Percentiles rank a stretch among this genome's conserved stretches.
Evolutionary conservation across 2,888 invertebrate genomes (phyloP).

Genomic region (Tanytarsus gracilentus): DNA sequence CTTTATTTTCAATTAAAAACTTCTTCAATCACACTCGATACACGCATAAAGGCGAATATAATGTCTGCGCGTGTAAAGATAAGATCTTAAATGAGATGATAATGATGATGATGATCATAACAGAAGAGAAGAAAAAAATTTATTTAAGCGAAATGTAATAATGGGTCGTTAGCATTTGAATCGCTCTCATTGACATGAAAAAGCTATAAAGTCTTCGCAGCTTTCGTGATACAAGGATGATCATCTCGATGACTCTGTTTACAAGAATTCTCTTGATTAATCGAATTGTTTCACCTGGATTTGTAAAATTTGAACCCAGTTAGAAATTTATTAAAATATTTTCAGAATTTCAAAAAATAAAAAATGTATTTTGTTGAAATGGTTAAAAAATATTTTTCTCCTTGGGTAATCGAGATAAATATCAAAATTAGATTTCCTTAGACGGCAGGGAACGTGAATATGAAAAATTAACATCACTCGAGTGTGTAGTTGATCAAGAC

Average conservation of each 20-base stretch:
- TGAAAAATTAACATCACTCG: conserved; percentile 20
- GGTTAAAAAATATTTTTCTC: too few species aligned
- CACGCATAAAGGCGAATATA: too few species aligned
- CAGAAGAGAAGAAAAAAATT: not conserved
- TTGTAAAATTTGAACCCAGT: too few species aligned
- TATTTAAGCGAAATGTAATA: not conserved
- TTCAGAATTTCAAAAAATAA: too few species aligned
- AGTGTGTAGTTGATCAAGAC: not conserved
- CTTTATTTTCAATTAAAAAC: too few species aligned
- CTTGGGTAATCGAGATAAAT: conserved; percentile 2
- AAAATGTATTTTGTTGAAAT: too few species aligned
- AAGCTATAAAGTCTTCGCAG: conserved; percentile 1
- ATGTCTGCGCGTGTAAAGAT: too few species aligned
- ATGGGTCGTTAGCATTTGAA: conserved; percentile 1
- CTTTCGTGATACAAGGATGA: not conserved
- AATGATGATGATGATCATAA: not conserved
- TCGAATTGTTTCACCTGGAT: conserved; percentile 21
- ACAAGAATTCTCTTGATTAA: conserved; percentile 8
- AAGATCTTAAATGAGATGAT: not conserved
- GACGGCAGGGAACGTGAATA: not conserved
- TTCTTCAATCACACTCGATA: too few species aligned
- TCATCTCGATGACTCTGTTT: conserved; percentile 14
- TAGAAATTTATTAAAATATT: too few species aligned
- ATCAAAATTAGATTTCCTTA: conserved; percentile 21
- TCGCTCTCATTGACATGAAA: conserved; percentile 10